Evolutionary conservation across 2,888 invertebrate genomes (phyloP).

Genomic region (Tanytarsus gracilentus): DNA sequence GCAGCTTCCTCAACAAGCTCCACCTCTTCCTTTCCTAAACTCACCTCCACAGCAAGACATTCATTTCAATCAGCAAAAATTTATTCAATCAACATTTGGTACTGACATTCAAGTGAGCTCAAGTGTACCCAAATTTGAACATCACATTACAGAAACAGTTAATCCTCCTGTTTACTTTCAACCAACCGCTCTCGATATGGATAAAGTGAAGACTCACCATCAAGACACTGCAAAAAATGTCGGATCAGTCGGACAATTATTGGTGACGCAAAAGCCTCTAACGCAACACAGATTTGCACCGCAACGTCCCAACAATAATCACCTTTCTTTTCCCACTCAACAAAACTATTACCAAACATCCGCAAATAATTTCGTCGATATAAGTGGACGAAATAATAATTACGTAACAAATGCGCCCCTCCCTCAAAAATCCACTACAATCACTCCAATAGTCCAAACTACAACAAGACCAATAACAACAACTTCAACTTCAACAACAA

Average conservation of each 20-base stretch:
- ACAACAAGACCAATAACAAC: constrained; percentile 30
- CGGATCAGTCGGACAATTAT: constrained; percentile 29
- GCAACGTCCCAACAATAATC: constrained; percentile 33
- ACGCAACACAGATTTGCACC: constrained; percentile 33
- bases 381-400: constrained; percentile 22
- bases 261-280: constrained; percentile 32
- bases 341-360: constrained; percentile 36
- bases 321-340: constrained; percentile 41
- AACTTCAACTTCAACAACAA: constrained; percentile 34
- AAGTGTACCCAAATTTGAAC: constrained; percentile 69
- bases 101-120: constrained; percentile 65
- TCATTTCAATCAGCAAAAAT: constrained; percentile 40
- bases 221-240: constrained; percentile 28
- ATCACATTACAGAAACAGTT: constrained; percentile 57
- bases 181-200: constrained; percentile 30
- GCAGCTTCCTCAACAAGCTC: neutral
- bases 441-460: constrained; percentile 31
- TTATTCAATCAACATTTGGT: constrained; percentile 46
- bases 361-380: constrained; percentile 15
- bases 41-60: neutral
- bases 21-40: neutral
- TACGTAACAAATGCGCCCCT: constrained; percentile 26
- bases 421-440: constrained; percentile 24
- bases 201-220: constrained; percentile 31
- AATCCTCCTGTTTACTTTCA: constrained; percentile 31